Evolutionary conservation across 2,888 invertebrate genomes (phyloP), one percentile per base, ranked within the genome.

Genomic region (Parasteatoda lunata): DNA sequence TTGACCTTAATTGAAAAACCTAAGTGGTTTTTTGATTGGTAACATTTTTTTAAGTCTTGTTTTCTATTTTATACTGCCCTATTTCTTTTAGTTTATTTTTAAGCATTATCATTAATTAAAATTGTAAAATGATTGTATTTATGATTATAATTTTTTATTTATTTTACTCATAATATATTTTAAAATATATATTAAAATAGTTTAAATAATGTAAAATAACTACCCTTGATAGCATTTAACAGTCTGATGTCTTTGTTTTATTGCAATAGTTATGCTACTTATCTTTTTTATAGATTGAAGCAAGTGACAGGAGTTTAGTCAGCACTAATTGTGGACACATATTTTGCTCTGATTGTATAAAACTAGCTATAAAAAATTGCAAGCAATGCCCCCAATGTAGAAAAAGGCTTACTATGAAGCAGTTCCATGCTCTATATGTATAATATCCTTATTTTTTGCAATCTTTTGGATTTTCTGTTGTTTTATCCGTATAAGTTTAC

Each of bases 311-410:
- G 15, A 66, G 8, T 11, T 68, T 72, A 49, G 65, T 71, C 8
- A 72, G 77, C 52, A 77, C 83, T 47, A 13, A 54, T 5, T 84
- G 83, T 84, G 83, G 83, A 51, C 83, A 84, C 66, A 4, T 84
- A 45, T 84, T 77, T 54, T 84, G 83, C 30, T 13, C 9, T n/a
- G 51, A 6, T 2, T 83, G 83, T 54, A 51, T 83, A 30, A 13
- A 3, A 47, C 47, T 5, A 30, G n/a, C 77, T 30, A 71, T 65
- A 4, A 30, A n/a, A 11, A 11, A 13, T 47, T 51, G 6, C 2
- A 51, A 11, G 4, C 6, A 11, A 4, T 84, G 83, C 6, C 83
- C 83, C 6, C 51, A 54, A 15, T 84, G 83, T 47, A 71, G 83
- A 15, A 84, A 77, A 66, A 48, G 13, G 11, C 6, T 84, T 9